A percentile compares a stretch with the other conserved stretches of the same genome.
Conservation (phyloP, 2,888 invertebrate species). For the Xestia xanthographa region DNA sequence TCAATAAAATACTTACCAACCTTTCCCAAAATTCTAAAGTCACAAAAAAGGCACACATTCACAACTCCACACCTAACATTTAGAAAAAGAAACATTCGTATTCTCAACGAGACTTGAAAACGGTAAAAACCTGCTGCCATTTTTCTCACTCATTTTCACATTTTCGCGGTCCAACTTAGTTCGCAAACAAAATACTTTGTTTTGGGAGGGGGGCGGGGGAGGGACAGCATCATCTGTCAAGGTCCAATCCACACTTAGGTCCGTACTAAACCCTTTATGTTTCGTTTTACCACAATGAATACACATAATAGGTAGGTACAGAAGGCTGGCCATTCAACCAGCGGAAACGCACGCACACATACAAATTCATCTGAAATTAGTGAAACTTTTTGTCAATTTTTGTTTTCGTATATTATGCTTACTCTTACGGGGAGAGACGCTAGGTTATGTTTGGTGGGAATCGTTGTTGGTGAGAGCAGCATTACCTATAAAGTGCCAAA, state of each 20-base stretch:
- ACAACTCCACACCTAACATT: slow-evolving; percentile 40
- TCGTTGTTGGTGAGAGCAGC: too few relatives aligned
- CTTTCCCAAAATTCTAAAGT: background rate
- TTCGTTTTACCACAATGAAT: slow-evolving; percentile 54
- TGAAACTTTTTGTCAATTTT: background rate
- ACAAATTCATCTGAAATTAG: background rate
- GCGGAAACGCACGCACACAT: background rate
- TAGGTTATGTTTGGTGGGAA: too few relatives aligned
- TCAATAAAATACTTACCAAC: background rate
- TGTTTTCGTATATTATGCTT: background rate
- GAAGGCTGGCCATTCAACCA: slow-evolving; percentile 1
- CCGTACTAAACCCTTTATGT: slow-evolving; percentile 75
- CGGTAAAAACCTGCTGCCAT: slow-evolving; percentile 53
- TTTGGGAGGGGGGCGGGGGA: slow-evolving; percentile 16
- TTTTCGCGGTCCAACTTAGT: slow-evolving; percentile 59
- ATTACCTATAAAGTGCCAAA: too few relatives aligned
- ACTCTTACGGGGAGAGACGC: too few relatives aligned
- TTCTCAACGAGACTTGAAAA: slow-evolving; percentile 51
- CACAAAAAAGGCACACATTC: slow-evolving; percentile 22
- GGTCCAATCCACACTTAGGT: slow-evolving; percentile 70
- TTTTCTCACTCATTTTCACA: slow-evolving; percentile 66
- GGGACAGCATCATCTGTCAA: slow-evolving; percentile 71
- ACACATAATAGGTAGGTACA: background rate
- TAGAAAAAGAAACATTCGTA: slow-evolving; percentile 49
- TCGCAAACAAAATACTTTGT: slow-evolving; percentile 52